phyloP scores from a whole-genome alignment of 2,797 vertebrate species.

The Sebastes glaucus region DNA sequence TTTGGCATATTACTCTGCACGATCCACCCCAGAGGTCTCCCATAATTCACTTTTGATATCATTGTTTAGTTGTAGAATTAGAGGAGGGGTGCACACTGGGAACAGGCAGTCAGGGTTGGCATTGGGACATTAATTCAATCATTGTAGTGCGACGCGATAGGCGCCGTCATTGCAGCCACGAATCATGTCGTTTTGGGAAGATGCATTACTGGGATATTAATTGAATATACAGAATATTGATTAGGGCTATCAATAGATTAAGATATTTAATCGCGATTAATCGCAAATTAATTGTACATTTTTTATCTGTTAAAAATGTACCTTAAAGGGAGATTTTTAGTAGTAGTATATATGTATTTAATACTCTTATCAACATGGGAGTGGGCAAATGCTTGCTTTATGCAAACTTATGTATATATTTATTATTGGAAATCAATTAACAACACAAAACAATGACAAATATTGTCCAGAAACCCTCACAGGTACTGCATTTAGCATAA shows the following conservation, averaged over 20 bases:
- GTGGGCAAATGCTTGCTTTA: too few species aligned
- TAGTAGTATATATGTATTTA: too few species aligned
- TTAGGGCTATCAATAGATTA: rapidly evolving
- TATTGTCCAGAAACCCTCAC: too few species aligned
- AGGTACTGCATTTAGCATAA: too few species aligned
- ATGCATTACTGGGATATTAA: background rate
- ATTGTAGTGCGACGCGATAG: constrained; percentile 24
- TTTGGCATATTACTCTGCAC: constrained; percentile 54
- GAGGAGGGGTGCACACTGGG: constrained; percentile 44
- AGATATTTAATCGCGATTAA: too few species aligned
- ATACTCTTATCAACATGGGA: too few species aligned
- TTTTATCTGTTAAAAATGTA: too few species aligned
- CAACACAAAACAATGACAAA: too few species aligned
- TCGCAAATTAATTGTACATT: too few species aligned
- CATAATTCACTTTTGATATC: constrained; percentile 74
- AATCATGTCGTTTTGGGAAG: background rate
- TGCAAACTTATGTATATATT: too few species aligned
- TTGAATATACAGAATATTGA: background rate
- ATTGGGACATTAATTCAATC: constrained; percentile 56
- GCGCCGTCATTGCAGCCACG: background rate
- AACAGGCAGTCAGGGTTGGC: constrained; percentile 40
- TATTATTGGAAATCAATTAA: too few species aligned
- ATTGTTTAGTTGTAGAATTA: constrained; percentile 74
- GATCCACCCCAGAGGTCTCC: constrained; percentile 64
- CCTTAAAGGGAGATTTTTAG: too few species aligned